Evolutionary conservation across 2,113 vertebrate species (phyloP).

Genomic region (Carassius gibelio): DNA sequence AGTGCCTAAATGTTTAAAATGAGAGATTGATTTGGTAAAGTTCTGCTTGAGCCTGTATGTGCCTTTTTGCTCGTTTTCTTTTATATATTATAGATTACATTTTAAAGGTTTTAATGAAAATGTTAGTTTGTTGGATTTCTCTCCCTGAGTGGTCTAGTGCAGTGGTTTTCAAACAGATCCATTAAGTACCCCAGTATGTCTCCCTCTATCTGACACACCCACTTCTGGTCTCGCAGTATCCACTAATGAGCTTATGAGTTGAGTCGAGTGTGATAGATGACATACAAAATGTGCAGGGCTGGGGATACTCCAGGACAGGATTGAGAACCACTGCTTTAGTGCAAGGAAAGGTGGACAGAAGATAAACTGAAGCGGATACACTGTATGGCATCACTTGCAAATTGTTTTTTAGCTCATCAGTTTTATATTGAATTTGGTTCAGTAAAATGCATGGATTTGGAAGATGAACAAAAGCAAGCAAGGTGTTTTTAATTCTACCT

Average conservation of each 20-base stretch:
- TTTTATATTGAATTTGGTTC: slow-evolving; percentile 22
- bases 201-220: too few species aligned
- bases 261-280: too few species aligned
- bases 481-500: slow-evolving; percentile 54
- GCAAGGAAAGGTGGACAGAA: too few species aligned
- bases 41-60: slow-evolving; percentile 7
- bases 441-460: slow-evolving; percentile 21
- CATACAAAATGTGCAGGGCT: too few species aligned
- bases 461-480: slow-evolving; percentile 35
- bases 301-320: too few species aligned
- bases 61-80: slow-evolving; percentile 14
- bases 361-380: not conserved
- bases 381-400: slow-evolving; percentile 26
- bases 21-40: slow-evolving; percentile 26
- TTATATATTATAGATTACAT: slow-evolving; percentile 18
- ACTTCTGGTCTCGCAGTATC: too few species aligned
- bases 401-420: not conserved
- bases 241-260: too few species aligned
- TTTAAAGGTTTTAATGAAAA: not conserved
- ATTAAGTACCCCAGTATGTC: too few species aligned
- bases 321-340: not conserved
- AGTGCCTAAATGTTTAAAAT: slow-evolving; percentile 52
- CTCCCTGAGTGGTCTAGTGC: not conserved
- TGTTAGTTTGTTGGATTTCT: not conserved
- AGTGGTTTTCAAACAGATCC: too few species aligned